Percentiles rank a stretch among this genome's conserved stretches.
Conservation (phyloP, 2,888 invertebrate species). For the Morpho helenor region DNA sequence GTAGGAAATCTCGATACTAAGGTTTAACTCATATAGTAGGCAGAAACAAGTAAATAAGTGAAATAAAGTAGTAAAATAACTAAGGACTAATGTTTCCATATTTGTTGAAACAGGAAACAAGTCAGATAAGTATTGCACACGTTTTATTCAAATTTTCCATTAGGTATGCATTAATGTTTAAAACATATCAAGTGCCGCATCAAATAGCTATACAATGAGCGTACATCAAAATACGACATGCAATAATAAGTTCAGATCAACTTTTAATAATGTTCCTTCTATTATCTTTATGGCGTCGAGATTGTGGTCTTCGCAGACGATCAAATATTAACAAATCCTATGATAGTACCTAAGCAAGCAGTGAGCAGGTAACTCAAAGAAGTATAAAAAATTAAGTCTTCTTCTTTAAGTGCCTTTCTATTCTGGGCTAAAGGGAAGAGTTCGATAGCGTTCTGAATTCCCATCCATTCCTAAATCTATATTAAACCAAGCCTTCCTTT, state of each 20-base stretch:
- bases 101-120: constrained; percentile 8
- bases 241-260: constrained; percentile 42
- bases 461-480: no score
- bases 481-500: no score
- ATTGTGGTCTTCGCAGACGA: constrained; percentile 1
- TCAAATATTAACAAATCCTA: not conserved
- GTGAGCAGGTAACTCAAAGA: no score
- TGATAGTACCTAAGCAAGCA: no score
- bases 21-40: no score
- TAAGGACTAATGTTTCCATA: constrained; percentile 1
- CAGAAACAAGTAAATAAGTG: no score
- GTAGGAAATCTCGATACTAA: not conserved
- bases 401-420: no score
- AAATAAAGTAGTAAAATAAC: not conserved
- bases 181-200: constrained; percentile 27
- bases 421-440: no score
- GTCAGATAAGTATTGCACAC: constrained; percentile 1
- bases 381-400: no score
- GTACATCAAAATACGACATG: constrained; percentile 6
- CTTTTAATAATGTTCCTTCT: constrained; percentile 5
- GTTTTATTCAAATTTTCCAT: constrained; percentile 14
- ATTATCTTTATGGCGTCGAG: not conserved
- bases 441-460: no score
- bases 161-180: constrained; percentile 13
- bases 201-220: constrained; percentile 28